A percentile compares a stretch with the other conserved stretches of the same genome.
These are phyloP conservation scores for Centropus unirufus DNA, from an alignment of 2,113 vertebrate species.

Conservation along the genomic window DNA sequence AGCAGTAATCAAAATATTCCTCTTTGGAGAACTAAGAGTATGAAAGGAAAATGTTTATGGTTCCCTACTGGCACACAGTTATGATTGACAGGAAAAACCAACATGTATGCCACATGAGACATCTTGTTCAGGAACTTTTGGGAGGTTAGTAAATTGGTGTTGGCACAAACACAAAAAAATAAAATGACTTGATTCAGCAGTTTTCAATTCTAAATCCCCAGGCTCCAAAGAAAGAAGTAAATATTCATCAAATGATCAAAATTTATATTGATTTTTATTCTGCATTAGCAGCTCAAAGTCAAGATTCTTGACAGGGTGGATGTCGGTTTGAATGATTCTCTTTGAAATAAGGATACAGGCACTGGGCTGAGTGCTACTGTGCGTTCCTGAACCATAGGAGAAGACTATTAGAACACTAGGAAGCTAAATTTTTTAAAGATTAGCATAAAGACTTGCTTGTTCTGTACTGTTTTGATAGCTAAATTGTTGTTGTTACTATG, in stretches of 20 bases:
- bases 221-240: constrained; percentile 81
- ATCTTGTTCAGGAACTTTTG: constrained; percentile 84
- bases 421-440: constrained; percentile 76
- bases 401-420: constrained; percentile 75
- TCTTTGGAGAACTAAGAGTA: constrained; percentile 74
- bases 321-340: constrained; percentile 85
- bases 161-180: constrained; percentile 89
- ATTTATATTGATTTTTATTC: constrained; percentile 92
- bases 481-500: constrained; percentile 78
- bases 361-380: constrained; percentile 65
- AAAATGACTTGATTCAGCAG: constrained; percentile 91
- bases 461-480: constrained; percentile 78
- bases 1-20: constrained; percentile 76
- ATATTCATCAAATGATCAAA: constrained; percentile 92
- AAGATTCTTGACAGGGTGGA: constrained; percentile 79
- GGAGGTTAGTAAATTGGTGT: constrained; percentile 87
- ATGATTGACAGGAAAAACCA: constrained; percentile 86
- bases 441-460: constrained; percentile 71
- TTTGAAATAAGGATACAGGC: constrained; percentile 85
- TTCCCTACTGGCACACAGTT: constrained; percentile 77
- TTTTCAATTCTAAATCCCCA: constrained; percentile 81
- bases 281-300: constrained; percentile 88
- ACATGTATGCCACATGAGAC: constrained; percentile 80
- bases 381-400: constrained; percentile 76
- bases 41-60: constrained; percentile 82